Evolutionary conservation across 1,140 invertebrate genomes (phyloP).

Genomic region (Drosophila albomicans): DNA sequence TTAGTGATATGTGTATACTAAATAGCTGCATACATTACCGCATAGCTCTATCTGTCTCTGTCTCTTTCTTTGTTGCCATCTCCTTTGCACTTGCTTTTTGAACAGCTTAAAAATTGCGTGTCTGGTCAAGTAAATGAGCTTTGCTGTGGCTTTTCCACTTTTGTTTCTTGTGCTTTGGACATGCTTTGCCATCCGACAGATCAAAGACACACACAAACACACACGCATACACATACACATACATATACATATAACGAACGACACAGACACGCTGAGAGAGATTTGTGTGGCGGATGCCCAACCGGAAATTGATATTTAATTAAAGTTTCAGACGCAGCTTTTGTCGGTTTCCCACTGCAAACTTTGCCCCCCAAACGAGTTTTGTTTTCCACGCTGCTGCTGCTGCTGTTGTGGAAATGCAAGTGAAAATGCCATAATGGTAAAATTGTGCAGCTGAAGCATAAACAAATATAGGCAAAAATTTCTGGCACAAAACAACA

Average conservation of each 20-base stretch:
- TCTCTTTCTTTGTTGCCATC: neutral
- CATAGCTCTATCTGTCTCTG: neutral
- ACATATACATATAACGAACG: slow-evolving; percentile 4
- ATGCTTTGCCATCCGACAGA: slow-evolving; percentile 50
- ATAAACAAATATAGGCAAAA: slow-evolving; percentile 4
- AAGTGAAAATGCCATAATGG: slow-evolving; percentile 53
- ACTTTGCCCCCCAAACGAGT: slow-evolving; percentile 20
- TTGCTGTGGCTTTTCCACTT: slow-evolving; percentile 67
- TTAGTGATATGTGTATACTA: slow-evolving; percentile 52
- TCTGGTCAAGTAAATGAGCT: slow-evolving; percentile 73
- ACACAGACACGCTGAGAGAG: neutral
- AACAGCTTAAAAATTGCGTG: slow-evolving; percentile 45
- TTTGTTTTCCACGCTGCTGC: neutral
- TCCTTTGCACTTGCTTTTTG: neutral
- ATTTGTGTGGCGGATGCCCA: slow-evolving; percentile 40
- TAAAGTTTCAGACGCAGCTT: slow-evolving; percentile 62
- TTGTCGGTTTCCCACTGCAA: slow-evolving; percentile 28
- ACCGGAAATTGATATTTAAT: slow-evolving; percentile 78
- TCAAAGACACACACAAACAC: slow-evolving; percentile 50
- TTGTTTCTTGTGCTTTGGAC: slow-evolving; percentile 20
- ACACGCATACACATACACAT: neutral
- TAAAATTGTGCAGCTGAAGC: slow-evolving; percentile 7
- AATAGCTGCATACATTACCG: slow-evolving; percentile 68
- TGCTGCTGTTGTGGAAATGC: slow-evolving; percentile 5
- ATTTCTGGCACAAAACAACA: neutral